Percentiles rank a stretch among this genome's conserved stretches.
These are phyloP conservation scores for Lemur catta DNA, from an alignment of 2,797 vertebrate genomes.

Conservation along the genomic window DNA sequence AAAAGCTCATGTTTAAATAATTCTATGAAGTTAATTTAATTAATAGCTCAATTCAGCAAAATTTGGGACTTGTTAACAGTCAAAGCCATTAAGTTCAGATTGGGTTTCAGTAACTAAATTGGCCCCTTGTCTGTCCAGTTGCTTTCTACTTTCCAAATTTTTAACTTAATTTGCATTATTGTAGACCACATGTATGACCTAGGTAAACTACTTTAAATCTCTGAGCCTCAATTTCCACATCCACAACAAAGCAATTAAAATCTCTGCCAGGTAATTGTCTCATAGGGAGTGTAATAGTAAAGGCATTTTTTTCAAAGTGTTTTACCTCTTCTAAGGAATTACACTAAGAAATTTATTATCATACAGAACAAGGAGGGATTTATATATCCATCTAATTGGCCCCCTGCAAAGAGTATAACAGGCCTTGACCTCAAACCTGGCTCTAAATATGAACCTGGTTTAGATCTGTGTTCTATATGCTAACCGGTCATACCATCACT, in stretches of 20 bases:
- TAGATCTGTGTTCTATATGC: neutral
- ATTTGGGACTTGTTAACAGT: neutral
- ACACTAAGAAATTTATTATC: constrained; percentile 54
- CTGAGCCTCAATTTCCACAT: constrained; percentile 38
- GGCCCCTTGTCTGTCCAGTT: neutral
- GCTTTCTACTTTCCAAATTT: neutral
- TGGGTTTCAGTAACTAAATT: neutral
- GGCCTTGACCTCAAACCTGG: neutral
- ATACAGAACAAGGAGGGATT: constrained; percentile 43
- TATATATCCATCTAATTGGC: constrained; percentile 42
- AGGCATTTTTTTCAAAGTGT: constrained; percentile 67
- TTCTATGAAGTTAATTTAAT: neutral
- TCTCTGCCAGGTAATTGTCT: constrained; percentile 57
- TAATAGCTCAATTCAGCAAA: constrained; percentile 28
- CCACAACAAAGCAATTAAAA: constrained; percentile 63
- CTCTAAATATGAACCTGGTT: neutral
- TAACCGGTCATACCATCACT: neutral
- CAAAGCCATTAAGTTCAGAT: neutral
- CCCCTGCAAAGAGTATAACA: neutral
- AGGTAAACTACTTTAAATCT: constrained; percentile 41
- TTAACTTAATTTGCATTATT: constrained; percentile 1
- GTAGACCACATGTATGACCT: neutral
- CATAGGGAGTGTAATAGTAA: constrained; percentile 53
- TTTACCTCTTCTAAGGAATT: constrained; percentile 59
- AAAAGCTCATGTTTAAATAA: constrained; percentile 15